Percentiles rank a stretch among this genome's conserved stretches.
Conservation (phyloP, 2,888 invertebrate genomes). For the Chalcis sispes region DNA sequence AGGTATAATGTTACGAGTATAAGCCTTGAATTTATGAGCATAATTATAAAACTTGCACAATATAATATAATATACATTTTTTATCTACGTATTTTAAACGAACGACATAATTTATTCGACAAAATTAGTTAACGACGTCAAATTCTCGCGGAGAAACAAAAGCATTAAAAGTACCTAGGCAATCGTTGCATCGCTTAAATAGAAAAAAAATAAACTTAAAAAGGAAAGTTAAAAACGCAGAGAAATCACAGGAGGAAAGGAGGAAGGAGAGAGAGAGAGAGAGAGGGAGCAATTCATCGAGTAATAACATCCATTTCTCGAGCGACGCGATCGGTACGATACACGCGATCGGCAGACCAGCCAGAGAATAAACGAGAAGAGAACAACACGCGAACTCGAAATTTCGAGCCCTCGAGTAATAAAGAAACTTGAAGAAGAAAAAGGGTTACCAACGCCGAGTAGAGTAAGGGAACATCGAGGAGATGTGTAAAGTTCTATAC, state of each 20-base stretch:
- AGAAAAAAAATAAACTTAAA: constrained; percentile 3
- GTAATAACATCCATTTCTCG: constrained; percentile 32
- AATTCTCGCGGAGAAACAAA: no score
- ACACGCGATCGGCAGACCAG: constrained; percentile 28
- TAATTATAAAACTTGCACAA: no score
- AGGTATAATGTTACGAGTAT: no score
- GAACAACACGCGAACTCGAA: constrained; percentile 28
- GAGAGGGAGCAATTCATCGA: constrained; percentile 26
- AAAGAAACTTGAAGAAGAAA: neutral
- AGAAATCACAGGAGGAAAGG: no score
- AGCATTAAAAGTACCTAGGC: no score
- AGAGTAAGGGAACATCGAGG: neutral
- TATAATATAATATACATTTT: no score
- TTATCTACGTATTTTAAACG: no score
- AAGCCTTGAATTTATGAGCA: no score
- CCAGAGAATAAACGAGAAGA: no score
- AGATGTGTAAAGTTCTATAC: neutral
- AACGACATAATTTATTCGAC: no score
- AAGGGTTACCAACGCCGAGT: neutral
- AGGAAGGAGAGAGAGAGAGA: no score
- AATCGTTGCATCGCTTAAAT: neutral
- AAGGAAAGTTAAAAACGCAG: constrained; percentile 32
- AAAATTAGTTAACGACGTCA: no score
- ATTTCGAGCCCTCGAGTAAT: constrained; percentile 3
- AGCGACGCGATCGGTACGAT: neutral